These are phyloP conservation scores for Pangasius krempfi DNA, from an alignment of 2,797 vertebrate genomes.

Conservation along the genomic window DNA sequence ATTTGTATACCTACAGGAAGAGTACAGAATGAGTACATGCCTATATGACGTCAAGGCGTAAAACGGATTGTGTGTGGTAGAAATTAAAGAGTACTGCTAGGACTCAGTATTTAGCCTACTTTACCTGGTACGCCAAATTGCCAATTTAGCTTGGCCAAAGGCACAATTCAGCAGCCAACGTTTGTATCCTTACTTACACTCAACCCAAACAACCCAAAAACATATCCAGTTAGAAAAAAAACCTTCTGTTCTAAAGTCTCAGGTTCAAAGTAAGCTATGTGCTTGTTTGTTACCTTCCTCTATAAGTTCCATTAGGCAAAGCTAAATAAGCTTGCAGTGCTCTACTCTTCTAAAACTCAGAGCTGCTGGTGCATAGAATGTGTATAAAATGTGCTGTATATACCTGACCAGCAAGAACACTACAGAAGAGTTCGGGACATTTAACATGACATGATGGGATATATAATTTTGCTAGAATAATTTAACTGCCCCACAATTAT, in stretches of 20 bases:
- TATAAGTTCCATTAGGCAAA: conserved; percentile 3
- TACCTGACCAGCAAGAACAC: background rate
- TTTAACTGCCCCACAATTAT: background rate
- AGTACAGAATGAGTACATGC: background rate
- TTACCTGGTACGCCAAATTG: conserved; percentile 8
- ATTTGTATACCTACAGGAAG: too few species aligned
- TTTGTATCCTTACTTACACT: conserved; percentile 14
- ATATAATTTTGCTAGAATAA: background rate
- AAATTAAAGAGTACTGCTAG: background rate
- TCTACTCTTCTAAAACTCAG: background rate
- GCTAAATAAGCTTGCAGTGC: background rate
- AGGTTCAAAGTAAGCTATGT: background rate
- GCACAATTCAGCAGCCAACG: conserved; percentile 11
- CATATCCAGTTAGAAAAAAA: background rate
- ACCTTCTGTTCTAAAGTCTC: background rate
- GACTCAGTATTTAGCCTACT: background rate
- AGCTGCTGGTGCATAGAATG: background rate
- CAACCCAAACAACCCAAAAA: background rate
- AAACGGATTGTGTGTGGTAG: background rate
- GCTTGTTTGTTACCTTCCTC: conserved; percentile 24
- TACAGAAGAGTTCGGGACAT: background rate
- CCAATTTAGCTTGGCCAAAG: conserved; percentile 7
- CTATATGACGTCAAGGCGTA: background rate
- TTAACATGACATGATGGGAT: background rate
- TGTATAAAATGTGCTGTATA: background rate